Evolutionary conservation across 1,140 invertebrate species (phyloP).

Genomic region (Hetaerina americana): DNA sequence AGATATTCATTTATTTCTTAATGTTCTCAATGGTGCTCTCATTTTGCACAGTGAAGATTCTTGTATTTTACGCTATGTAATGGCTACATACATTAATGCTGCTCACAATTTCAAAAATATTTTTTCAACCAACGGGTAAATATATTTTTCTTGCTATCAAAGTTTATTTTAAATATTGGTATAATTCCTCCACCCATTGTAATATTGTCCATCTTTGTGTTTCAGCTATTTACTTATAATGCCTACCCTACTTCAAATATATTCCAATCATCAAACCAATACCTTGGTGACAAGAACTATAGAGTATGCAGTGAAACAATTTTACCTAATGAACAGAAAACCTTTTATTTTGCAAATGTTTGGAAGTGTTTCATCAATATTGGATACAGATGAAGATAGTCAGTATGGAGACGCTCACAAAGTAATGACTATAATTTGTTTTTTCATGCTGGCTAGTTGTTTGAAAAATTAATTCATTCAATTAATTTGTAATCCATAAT

Average conservation of each 20-base stretch:
- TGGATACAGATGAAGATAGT: slow-evolving; percentile 82
- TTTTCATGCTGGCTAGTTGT: not conserved
- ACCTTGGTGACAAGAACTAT: slow-evolving; percentile 86
- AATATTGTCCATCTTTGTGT: slow-evolving; percentile 16
- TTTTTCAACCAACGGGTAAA: slow-evolving; percentile 89
- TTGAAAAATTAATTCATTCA: not conserved
- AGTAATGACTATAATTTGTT: slow-evolving; percentile 34
- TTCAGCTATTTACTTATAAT: slow-evolving; percentile 88
- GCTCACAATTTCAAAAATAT: slow-evolving; percentile 98
- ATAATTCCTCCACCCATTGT: slow-evolving; percentile 8
- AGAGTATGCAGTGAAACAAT: slow-evolving; percentile 96
- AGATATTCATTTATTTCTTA: slow-evolving; percentile 94
- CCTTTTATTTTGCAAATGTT: slow-evolving; percentile 99
- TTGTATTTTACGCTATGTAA: slow-evolving; percentile 86
- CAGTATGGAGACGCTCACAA: slow-evolving; percentile 82
- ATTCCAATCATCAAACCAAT: slow-evolving; percentile 96
- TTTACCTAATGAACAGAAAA: slow-evolving; percentile 95
- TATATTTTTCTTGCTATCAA: slow-evolving; percentile 3
- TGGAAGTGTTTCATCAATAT: slow-evolving; percentile 88
- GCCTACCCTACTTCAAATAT: slow-evolving; percentile 91
- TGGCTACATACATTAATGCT: slow-evolving; percentile 94
- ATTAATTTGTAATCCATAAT: not conserved
- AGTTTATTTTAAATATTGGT: slow-evolving; percentile 9
- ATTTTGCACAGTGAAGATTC: slow-evolving; percentile 94
- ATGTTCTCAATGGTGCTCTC: slow-evolving; percentile 94